Evolutionary conservation across 2,888 invertebrate species (phyloP).

Genomic region (Chironomus riparius): DNA sequence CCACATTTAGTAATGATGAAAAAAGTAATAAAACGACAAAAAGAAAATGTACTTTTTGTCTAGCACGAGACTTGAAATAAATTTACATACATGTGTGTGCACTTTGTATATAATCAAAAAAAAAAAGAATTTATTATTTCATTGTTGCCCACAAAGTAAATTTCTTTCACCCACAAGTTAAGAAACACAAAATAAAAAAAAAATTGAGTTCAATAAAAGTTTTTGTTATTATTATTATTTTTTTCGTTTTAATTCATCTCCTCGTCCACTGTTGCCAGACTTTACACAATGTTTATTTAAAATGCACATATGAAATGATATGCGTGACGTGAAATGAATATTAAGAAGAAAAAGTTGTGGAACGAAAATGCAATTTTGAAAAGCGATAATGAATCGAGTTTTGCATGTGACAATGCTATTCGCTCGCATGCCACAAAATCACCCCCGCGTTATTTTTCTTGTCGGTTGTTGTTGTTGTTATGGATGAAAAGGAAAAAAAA

Average conservation of each 20-base stretch:
- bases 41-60: neutral
- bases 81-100: neutral
- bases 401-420: conserved; percentile 1
- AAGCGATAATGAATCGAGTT: neutral
- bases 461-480: too few species aligned
- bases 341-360: neutral
- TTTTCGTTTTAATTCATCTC: neutral
- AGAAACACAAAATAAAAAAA: neutral
- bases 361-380: neutral
- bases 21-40: too few species aligned
- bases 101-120: neutral
- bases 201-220: neutral
- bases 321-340: neutral
- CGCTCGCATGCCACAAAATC: neutral
- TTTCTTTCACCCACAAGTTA: neutral
- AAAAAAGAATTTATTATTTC: neutral
- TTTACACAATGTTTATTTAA: neutral
- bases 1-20: too few species aligned
- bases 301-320: neutral
- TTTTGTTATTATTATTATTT: neutral
- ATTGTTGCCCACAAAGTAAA: neutral
- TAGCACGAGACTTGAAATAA: neutral
- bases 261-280: neutral
- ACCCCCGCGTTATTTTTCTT: too few species aligned
- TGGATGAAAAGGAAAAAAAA: too few species aligned